phyloP scores from a whole-genome alignment of 2,113 vertebrate species.

The Lophochroa leadbeateri region DNA sequence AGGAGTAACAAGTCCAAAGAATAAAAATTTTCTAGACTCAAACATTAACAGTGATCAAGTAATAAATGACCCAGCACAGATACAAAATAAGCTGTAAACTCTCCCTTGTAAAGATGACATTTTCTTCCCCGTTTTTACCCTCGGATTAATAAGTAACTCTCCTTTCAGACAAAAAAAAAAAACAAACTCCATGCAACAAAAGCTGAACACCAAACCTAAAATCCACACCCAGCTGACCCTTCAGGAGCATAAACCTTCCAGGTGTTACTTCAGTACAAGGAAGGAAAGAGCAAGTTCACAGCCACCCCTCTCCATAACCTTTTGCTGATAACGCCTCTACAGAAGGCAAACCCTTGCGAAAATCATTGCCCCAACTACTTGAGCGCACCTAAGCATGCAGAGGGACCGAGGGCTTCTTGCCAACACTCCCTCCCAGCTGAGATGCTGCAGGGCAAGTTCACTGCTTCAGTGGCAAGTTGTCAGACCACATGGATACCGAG shows the following conservation, averaged over 20 bases:
- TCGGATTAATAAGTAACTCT: neutral
- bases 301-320: neutral
- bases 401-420: neutral
- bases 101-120: neutral
- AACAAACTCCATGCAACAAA: accelerated
- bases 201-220: neutral
- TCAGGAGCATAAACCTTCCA: neutral
- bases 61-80: neutral
- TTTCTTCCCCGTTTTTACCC: neutral
- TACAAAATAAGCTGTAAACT: neutral
- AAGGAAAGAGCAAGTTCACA: neutral
- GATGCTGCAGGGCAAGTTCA: neutral
- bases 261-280: neutral
- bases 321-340: neutral
- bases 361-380: neutral
- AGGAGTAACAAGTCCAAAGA: neutral
- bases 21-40: neutral
- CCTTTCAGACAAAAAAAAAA: neutral
- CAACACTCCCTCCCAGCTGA: neutral
- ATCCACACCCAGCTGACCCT: neutral
- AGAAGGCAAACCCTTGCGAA: neutral
- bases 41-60: neutral
- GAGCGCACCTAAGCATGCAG: accelerated
- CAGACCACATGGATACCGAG: accelerated
- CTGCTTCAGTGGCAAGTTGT: accelerated